Evolutionary conservation across 2,113 vertebrate species (phyloP).

Genomic region (Rhea americana): DNA sequence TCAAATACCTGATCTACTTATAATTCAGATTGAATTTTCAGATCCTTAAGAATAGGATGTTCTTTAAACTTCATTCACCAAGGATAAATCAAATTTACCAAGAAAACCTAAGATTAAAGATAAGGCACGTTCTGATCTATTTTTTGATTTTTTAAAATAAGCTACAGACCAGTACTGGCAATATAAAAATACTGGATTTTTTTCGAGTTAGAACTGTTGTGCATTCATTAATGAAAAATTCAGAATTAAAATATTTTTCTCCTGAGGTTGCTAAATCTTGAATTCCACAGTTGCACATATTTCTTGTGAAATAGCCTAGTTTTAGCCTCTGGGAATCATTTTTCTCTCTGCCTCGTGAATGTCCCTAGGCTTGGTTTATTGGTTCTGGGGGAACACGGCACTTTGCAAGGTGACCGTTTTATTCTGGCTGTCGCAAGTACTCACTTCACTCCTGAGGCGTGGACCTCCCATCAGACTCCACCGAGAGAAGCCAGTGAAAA

Average conservation of each 20-base stretch:
- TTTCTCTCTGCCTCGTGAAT: not conserved
- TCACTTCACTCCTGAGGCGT: not conserved
- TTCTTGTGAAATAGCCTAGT: not conserved
- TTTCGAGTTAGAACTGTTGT: rapidly evolving
- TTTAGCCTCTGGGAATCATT: not conserved
- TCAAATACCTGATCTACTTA: not conserved
- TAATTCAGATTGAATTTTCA: conserved; percentile 2
- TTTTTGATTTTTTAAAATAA: not conserved
- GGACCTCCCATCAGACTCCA: not conserved
- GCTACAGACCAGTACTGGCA: not conserved
- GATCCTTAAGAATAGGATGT: not conserved
- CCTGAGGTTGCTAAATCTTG: not conserved
- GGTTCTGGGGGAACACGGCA: not conserved
- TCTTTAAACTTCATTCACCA: not conserved
- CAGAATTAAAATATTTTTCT: not conserved
- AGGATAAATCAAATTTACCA: not conserved
- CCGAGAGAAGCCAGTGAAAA: not conserved
- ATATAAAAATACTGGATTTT: not conserved
- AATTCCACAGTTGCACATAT: not conserved
- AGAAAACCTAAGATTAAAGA: not conserved
- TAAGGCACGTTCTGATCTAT: not conserved
- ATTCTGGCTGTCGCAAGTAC: not conserved
- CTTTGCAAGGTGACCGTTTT: not conserved
- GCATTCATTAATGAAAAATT: not conserved
- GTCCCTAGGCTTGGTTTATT: not conserved